Evolutionary conservation across 2,797 vertebrate genomes (phyloP), one percentile per base, ranked within the genome.

Genomic region (Ctenopoma kingsleyae): DNA sequence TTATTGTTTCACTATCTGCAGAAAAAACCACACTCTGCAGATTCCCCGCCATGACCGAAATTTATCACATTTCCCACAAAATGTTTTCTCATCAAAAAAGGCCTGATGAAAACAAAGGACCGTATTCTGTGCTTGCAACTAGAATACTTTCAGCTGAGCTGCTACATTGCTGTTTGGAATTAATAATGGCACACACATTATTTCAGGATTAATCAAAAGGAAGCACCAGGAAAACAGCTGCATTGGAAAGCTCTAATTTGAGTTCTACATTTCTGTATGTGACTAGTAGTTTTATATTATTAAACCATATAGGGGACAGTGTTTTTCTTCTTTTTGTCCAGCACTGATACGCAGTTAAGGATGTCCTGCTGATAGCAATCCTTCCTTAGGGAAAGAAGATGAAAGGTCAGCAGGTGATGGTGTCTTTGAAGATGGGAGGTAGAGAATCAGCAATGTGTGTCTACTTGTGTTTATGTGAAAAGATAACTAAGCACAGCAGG

Each of bases 1-100:
- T 63, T 64, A 83, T 88, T 88, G 84, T 89, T 72, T 68, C 61
- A 22, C 56, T 77, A 59, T 79, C 59, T 84, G 65, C 64, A 38
- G 60, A 41, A 36, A 66, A 71, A 61, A 61, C 20, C 62, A 49
- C 58, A 44, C 38, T 69, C 53, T 2, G 67, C 81, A 88, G 65
- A 83, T 71, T 81, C 57, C 44, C 36, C 6, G 8, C 25, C 23
- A 30, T 53, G 65, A 51, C 54, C 9, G 0, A 71, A 60, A 81
- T 88, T 57, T 41, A 78, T 84, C 76, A 74, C 17, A 58, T 71
- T 61, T 76, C 61, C 67, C 55, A 53, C 27, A 67, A 83, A 84
- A 53, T 63, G 69, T 80, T 79, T 83, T 51, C 67, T 84, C 69
- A 82, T 78, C 67, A 77, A 78, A 75, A 73, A 71, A 16, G 23